Percentiles rank a stretch among this genome's conserved stretches.
Evolutionary conservation across 2,888 invertebrate species (phyloP).

Genomic region (Pseudanteris insignis): DNA sequence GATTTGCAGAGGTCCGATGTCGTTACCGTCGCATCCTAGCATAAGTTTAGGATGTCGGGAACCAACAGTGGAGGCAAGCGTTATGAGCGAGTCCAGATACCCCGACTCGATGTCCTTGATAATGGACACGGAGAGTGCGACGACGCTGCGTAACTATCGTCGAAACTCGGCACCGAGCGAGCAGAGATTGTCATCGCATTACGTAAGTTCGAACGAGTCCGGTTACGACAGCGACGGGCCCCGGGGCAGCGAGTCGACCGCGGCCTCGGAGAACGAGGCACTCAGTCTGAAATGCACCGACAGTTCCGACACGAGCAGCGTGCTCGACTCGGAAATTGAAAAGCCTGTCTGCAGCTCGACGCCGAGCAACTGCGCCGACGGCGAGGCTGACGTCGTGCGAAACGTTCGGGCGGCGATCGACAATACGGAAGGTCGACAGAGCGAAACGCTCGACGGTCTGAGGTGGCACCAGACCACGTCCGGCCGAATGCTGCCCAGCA

Average conservation of each 20-base stretch:
- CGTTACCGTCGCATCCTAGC: slow-evolving; percentile 20
- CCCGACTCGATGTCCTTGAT: slow-evolving; percentile 49
- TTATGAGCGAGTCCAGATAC: slow-evolving; percentile 48
- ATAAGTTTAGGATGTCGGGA: slow-evolving; percentile 31
- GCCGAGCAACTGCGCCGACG: slow-evolving; percentile 53
- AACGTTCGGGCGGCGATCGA: slow-evolving; percentile 4
- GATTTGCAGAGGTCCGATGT: slow-evolving; percentile 43
- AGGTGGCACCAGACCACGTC: slow-evolving; percentile 62
- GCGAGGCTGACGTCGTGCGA: slow-evolving; percentile 35
- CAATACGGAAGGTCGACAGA: not conserved
- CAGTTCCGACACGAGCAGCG: slow-evolving; percentile 61
- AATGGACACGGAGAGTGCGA: slow-evolving; percentile 37
- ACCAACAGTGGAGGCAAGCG: slow-evolving; percentile 22
- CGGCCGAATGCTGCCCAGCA: slow-evolving; percentile 60
- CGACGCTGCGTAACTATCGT: slow-evolving; percentile 51
- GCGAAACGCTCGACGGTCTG: slow-evolving; percentile 56
- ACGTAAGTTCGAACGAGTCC: slow-evolving; percentile 84
- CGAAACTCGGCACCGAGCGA: slow-evolving; percentile 60
- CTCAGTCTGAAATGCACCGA: slow-evolving; percentile 57
- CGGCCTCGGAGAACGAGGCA: slow-evolving; percentile 58
- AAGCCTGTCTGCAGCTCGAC: slow-evolving; percentile 66
- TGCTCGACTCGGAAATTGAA: slow-evolving; percentile 68
- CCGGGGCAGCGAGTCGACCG: slow-evolving; percentile 58
- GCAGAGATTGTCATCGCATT: slow-evolving; percentile 69
- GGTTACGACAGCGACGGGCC: slow-evolving; percentile 83